These are phyloP conservation scores for Sigmodon hispidus DNA, from an alignment of 2,113 vertebrate species.

Conservation along the genomic window DNA sequence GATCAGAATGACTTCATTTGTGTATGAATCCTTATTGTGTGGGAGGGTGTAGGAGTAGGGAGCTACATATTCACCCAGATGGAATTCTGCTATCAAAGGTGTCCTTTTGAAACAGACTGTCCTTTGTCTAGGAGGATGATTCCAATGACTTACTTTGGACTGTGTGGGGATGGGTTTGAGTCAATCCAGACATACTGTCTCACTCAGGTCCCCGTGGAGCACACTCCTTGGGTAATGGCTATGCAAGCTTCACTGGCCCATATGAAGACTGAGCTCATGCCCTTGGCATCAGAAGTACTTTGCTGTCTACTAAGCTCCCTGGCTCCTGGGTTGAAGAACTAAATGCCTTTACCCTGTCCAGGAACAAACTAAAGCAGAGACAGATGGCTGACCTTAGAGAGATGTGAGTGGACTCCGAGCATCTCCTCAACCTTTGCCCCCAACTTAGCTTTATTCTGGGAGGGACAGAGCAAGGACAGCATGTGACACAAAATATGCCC, in stretches of 20 bases:
- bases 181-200: conserved; percentile 76
- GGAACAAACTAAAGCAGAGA: conserved; percentile 52
- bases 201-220: conserved; percentile 58
- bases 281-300: conserved; percentile 64
- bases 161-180: conserved; percentile 55
- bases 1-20: conserved; percentile 55
- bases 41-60: too few species aligned
- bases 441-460: conserved; percentile 47
- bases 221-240: conserved; percentile 64
- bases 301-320: conserved; percentile 65
- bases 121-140: conserved; percentile 68
- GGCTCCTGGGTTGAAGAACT: conserved; percentile 34
- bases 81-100: conserved; percentile 63
- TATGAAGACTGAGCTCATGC: conserved; percentile 68
- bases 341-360: conserved; percentile 46
- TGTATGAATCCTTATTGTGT: conserved; percentile 18
- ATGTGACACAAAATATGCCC: neutral
- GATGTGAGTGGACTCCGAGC: neutral
- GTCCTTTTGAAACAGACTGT: conserved; percentile 52
- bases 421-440: conserved; percentile 14
- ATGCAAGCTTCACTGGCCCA: conserved; percentile 67
- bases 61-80: conserved; percentile 48
- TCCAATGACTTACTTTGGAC: conserved; percentile 54
- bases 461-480: conserved; percentile 9
- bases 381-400: conserved; percentile 26